These are phyloP conservation scores for Pyxicephalus adspersus DNA, from an alignment of 2,113 vertebrate genomes.

Conservation along the genomic window DNA sequence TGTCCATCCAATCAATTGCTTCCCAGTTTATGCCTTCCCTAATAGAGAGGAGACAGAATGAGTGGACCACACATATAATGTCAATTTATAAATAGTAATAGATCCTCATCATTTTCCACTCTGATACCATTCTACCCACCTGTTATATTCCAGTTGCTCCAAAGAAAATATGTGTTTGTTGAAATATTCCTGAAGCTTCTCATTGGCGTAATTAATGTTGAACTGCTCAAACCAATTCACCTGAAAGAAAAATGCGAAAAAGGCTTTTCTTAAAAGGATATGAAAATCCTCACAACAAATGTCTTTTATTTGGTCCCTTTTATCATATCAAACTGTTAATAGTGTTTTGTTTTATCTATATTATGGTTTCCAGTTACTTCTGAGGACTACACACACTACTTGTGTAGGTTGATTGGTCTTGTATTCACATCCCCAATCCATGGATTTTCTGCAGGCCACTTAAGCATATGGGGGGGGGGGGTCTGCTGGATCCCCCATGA, in stretches of 20 bases:
- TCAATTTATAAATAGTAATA: not conserved
- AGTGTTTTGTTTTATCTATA: no score
- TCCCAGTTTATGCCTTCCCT: constrained; percentile 93
- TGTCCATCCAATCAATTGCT: constrained; percentile 96
- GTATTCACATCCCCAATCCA: no score
- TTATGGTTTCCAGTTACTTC: no score
- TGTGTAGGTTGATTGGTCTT: no score
- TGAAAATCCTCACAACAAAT: no score
- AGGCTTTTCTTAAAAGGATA: not conserved
- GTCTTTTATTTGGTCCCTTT: no score
- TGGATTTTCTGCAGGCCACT: no score
- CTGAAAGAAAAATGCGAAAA: constrained; percentile 63
- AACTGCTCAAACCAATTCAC: constrained; percentile 94
- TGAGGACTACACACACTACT: no score
- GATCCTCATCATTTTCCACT: not conserved
- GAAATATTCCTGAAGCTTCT: constrained; percentile 93
- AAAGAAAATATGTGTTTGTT: constrained; percentile 94
- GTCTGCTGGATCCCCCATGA: no score
- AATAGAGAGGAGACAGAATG: constrained; percentile 12
- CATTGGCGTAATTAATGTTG: constrained; percentile 93
- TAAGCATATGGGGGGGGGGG: no score
- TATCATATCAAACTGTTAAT: no score
- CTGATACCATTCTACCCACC: constrained; percentile 65
- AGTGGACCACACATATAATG: not conserved
- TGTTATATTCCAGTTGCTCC: constrained; percentile 93